phyloP scores from a whole-genome alignment of 2,113 vertebrate species.

The Python bivittatus region DNA sequence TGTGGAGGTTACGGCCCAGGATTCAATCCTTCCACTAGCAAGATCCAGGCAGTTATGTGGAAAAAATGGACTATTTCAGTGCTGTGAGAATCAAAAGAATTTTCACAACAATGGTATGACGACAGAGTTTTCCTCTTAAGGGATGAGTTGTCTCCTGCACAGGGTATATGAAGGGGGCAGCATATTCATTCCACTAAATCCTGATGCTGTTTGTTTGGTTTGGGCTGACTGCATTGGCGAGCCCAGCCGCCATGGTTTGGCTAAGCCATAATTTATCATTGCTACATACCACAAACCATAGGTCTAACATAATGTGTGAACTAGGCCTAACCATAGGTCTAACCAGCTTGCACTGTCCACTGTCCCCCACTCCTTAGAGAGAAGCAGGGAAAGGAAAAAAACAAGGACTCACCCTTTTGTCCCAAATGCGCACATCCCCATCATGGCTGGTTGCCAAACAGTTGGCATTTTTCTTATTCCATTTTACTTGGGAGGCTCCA shows the following conservation, averaged over 20 bases:
- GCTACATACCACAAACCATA: neutral
- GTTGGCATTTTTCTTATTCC: constrained; percentile 91
- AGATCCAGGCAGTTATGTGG: neutral
- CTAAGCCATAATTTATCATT: neutral
- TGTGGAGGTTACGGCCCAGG: neutral
- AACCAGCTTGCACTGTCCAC: neutral
- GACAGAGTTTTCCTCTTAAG: neutral
- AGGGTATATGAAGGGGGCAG: neutral
- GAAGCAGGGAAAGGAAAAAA: neutral
- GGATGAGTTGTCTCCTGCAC: too few species aligned
- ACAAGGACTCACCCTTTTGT: constrained; percentile 85
- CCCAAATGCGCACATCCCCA: constrained; percentile 96
- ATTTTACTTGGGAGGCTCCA: constrained; percentile 98
- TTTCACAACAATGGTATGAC: neutral
- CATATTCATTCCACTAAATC: neutral
- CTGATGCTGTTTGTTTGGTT: neutral
- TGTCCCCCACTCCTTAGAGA: neutral
- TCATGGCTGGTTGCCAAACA: constrained; percentile 96
- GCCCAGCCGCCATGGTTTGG: neutral
- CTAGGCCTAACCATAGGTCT: neutral
- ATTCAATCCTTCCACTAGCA: neutral
- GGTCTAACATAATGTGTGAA: neutral
- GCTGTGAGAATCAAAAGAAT: neutral
- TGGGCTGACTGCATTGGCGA: neutral
- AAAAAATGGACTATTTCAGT: neutral